Evolutionary conservation across 30 jellyfish, hydroid and myxozoan genomes (phyloP).

Genomic region (Aurelia coerulea): DNA sequence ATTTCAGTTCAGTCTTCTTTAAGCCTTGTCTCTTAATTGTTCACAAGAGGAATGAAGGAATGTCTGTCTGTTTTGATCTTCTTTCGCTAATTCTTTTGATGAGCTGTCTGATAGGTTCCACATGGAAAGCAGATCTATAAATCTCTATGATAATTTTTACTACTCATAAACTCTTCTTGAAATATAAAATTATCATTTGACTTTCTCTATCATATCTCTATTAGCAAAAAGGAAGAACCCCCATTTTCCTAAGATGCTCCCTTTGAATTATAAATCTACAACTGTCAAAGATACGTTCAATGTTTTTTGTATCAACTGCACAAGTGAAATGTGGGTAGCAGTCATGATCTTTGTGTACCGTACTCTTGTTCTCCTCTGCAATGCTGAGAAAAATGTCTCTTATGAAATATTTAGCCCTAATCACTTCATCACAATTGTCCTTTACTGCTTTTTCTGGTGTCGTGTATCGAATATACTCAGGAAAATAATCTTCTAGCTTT

Average conservation of each 20-base stretch:
- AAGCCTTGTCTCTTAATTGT: too few relatives aligned
- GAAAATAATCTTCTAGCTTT: slow-evolving; percentile 86
- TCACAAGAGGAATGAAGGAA: too few relatives aligned
- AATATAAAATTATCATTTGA: background rate
- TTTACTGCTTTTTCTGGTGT: slow-evolving; percentile 69
- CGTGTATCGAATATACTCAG: slow-evolving; percentile 62
- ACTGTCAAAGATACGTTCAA: slow-evolving; percentile 88
- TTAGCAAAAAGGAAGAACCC: slow-evolving; percentile 72
- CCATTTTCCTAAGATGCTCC: slow-evolving; percentile 88
- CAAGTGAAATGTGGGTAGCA: slow-evolving; percentile 98
- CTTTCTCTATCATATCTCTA: background rate
- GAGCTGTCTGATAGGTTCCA: too few relatives aligned
- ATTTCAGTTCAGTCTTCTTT: too few relatives aligned
- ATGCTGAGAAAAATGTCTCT: slow-evolving; percentile 80
- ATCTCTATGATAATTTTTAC: too few relatives aligned
- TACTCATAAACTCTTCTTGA: too few relatives aligned
- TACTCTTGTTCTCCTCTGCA: slow-evolving; percentile 47
- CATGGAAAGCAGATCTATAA: too few relatives aligned
- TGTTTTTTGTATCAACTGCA: slow-evolving; percentile 97
- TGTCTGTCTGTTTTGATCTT: too few relatives aligned
- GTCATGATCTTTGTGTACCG: slow-evolving; percentile 54
- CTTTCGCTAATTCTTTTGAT: too few relatives aligned
- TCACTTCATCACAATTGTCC: slow-evolving; percentile 76
- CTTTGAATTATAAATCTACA: slow-evolving; percentile 91
- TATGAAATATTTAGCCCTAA: slow-evolving; percentile 86